Evolutionary conservation across 2,797 vertebrate species (phyloP).

Genomic region (Periparus ater): DNA sequence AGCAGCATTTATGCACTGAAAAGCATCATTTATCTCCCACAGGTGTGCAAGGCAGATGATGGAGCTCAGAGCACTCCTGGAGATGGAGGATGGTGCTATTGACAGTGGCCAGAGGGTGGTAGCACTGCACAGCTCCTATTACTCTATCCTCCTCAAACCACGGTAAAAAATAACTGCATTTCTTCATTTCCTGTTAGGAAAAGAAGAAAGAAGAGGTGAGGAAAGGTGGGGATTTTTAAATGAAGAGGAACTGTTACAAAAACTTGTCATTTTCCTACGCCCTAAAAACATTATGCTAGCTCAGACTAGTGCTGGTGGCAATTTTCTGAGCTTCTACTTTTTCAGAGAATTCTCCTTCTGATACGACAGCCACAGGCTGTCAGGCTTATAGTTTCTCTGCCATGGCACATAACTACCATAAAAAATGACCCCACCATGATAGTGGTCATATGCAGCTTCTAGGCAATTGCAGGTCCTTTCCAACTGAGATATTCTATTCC

Average conservation of each 20-base stretch:
- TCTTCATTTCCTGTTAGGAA: neutral
- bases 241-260: neutral
- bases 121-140: conserved; percentile 8
- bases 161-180: neutral
- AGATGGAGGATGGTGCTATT: neutral
- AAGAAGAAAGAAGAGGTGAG: neutral
- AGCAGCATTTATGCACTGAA: neutral
- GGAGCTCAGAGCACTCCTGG: neutral
- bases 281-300: neutral
- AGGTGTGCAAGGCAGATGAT: accelerated
- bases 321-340: neutral
- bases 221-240: neutral
- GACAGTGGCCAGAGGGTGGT: conserved; percentile 36
- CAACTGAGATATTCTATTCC: neutral
- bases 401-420: neutral
- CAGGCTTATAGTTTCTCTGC: neutral
- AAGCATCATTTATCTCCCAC: neutral
- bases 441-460: neutral
- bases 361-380: neutral
- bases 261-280: neutral
- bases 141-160: neutral
- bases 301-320: neutral
- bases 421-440: neutral
- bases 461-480: neutral
- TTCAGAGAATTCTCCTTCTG: neutral